Percentiles rank a stretch among this genome's conserved stretches.
phyloP scores from a whole-genome alignment of 2,113 vertebrate species.

The Agelaius phoeniceus region DNA sequence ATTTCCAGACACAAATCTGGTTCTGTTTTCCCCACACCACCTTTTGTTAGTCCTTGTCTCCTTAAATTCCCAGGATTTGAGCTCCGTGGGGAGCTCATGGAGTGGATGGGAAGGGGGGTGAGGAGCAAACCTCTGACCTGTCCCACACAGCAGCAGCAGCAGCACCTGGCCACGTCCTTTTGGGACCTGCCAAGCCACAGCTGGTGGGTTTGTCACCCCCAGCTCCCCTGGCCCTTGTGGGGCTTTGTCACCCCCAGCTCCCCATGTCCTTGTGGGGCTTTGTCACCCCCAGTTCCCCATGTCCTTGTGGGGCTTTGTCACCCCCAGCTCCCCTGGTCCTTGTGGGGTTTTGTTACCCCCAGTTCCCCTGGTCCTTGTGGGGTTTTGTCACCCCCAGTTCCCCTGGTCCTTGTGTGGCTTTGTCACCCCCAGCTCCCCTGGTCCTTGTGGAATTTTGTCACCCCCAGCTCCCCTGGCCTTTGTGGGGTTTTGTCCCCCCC shows the following conservation, averaged over 20 bases:
- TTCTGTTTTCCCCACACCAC: neutral
- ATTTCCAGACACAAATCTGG: neutral
- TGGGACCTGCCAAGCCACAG: neutral
- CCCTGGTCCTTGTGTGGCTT: too few species aligned
- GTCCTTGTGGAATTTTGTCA: neutral
- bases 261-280: fast-evolving
- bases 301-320: too few species aligned
- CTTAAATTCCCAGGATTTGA: neutral
- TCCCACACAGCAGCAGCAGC: fast-evolving
- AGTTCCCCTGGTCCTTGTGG: too few species aligned
- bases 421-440: too few species aligned
- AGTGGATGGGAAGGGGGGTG: neutral
- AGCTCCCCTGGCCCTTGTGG: neutral
- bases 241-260: neutral
- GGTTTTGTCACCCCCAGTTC: too few species aligned
- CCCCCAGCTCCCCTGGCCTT: neutral
- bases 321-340: neutral
- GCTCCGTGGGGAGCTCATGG: neutral
- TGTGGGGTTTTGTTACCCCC: neutral
- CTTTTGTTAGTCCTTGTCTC: neutral
- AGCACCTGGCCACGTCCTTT: neutral
- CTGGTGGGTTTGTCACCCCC: neutral
- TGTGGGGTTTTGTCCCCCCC: too few species aligned
- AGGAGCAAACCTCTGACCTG: neutral
- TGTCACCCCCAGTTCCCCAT: neutral